These are phyloP conservation scores for Homalodisca vitripennis DNA, from an alignment of 1,140 invertebrate genomes.

Conservation along the genomic window DNA sequence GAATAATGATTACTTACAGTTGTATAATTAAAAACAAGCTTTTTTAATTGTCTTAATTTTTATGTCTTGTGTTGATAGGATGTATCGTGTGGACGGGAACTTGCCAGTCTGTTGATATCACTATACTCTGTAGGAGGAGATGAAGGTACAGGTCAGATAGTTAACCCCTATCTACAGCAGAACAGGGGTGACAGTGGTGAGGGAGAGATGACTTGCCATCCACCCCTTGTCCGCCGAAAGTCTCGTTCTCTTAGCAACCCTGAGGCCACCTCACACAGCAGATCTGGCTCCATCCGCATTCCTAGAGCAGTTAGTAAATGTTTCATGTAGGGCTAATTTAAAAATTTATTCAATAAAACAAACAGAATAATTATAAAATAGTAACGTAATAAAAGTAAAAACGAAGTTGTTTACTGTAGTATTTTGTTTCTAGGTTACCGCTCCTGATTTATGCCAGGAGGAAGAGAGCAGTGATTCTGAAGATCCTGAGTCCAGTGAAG, in stretches of 20 bases:
- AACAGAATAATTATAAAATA: too few relatives aligned
- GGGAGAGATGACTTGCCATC: not conserved
- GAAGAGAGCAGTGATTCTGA: slow-evolving; percentile 22
- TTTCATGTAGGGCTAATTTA: too few relatives aligned
- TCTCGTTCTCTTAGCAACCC: not conserved
- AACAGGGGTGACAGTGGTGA: too few relatives aligned
- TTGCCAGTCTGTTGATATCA: slow-evolving; percentile 60
- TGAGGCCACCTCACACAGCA: not conserved
- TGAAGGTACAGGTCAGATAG: not conserved
- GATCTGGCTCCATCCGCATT: not conserved
- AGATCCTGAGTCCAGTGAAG: slow-evolving; percentile 3
- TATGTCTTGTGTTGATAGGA: slow-evolving; percentile 20
- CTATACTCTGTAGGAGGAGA: slow-evolving; percentile 53
- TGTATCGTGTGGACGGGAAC: slow-evolving; percentile 53
- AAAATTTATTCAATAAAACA: too few relatives aligned
- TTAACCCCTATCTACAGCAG: slow-evolving; percentile 48
- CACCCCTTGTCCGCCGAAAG: not conserved
- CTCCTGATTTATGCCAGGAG: not conserved
- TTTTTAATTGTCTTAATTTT: too few relatives aligned
- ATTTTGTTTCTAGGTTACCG: not conserved
- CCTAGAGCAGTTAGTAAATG: slow-evolving; percentile 11
- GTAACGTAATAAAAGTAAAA: not conserved
- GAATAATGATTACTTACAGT: too few relatives aligned
- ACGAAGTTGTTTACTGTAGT: not conserved
- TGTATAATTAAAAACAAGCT: too few relatives aligned